These are phyloP conservation scores for Orycteropus afer DNA, from an alignment of 2,113 vertebrate species.

Conservation along the genomic window DNA sequence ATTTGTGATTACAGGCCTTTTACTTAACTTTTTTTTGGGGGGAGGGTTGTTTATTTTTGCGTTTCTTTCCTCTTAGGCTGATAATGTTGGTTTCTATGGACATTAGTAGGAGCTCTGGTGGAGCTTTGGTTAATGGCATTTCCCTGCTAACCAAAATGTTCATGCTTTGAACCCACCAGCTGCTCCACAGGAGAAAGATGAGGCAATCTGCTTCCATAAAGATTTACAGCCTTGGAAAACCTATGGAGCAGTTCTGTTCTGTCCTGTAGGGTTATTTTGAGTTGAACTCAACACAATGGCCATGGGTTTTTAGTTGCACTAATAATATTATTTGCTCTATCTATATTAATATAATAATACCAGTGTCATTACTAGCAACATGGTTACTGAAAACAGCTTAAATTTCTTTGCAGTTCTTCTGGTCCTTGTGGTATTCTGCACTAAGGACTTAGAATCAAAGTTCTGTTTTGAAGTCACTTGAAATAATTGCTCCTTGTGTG, in stretches of 20 bases:
- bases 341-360: background rate
- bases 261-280: too few relatives aligned
- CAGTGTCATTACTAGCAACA: background rate
- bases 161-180: too few relatives aligned
- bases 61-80: background rate
- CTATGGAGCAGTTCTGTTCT: too few relatives aligned
- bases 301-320: too few relatives aligned
- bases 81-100: background rate
- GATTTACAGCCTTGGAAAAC: too few relatives aligned
- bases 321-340: constrained; percentile 13
- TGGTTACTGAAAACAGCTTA: constrained; percentile 16
- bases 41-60: background rate
- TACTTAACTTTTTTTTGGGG: constrained; percentile 14
- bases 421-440: background rate
- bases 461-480: background rate
- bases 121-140: too few relatives aligned
- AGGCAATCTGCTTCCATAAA: too few relatives aligned
- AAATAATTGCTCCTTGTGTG: background rate
- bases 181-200: too few relatives aligned
- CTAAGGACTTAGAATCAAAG: constrained; percentile 7
- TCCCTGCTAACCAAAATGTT: too few relatives aligned
- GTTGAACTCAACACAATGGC: too few relatives aligned
- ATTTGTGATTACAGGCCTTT: background rate
- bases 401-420: constrained; percentile 41
- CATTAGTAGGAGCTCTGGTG: too few relatives aligned